A percentile compares a stretch with the other conserved stretches of the same genome.
phyloP scores from a whole-genome alignment of 2,888 invertebrate species.

The Catotricha subobsoleta region DNA sequence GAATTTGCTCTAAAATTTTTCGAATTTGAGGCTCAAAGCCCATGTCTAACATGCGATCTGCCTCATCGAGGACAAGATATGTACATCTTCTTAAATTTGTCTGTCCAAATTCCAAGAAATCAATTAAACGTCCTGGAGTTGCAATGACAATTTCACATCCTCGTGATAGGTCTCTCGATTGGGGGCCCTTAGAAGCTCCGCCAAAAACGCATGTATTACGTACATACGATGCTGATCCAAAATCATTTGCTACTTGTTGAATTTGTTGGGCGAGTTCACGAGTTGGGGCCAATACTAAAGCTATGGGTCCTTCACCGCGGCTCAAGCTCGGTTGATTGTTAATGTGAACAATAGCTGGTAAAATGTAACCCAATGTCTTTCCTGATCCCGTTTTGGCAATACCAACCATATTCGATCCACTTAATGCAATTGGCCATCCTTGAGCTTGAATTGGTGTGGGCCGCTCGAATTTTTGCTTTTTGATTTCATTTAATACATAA shows the following conservation, averaged over 20 bases:
- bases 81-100: conserved; percentile 60
- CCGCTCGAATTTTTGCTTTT: conserved; percentile 45
- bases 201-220: conserved; percentile 81
- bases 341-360: conserved; percentile 76
- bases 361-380: conserved; percentile 58
- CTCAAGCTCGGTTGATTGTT: conserved; percentile 58
- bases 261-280: conserved; percentile 66
- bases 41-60: conserved; percentile 94
- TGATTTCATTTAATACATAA: conserved; percentile 45
- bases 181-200: conserved; percentile 68
- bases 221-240: conserved; percentile 58
- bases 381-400: conserved; percentile 76
- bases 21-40: conserved; percentile 94
- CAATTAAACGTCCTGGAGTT: conserved; percentile 73
- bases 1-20: conserved; percentile 81
- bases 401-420: conserved; percentile 65
- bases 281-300: conserved; percentile 61
- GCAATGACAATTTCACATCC: conserved; percentile 81
- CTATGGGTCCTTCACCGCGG: conserved; percentile 69
- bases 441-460: conserved; percentile 76
- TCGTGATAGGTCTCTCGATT: conserved; percentile 50
- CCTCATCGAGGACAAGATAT: conserved; percentile 76
- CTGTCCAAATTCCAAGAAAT: conserved; percentile 59
- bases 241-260: conserved; percentile 62
- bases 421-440: conserved; percentile 73